Evolutionary conservation across 2,888 invertebrate genomes (phyloP), one percentile per base, ranked within the genome.

Genomic region (Mesoligia furuncula): DNA sequence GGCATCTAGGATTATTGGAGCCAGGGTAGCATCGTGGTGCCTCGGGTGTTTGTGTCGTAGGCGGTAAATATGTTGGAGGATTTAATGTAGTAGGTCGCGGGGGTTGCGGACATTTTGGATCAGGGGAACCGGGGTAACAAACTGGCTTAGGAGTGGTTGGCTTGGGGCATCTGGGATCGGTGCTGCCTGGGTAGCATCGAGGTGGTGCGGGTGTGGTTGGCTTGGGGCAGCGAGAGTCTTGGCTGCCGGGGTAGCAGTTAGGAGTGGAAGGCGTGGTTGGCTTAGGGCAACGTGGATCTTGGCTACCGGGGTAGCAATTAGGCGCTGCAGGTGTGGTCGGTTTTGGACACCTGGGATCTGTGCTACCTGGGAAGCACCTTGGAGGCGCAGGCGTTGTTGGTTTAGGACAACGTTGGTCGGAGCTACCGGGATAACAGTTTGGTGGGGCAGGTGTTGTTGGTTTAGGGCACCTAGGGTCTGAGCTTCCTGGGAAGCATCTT

Each of bases 241-340:
- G 86, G 6, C 89, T 91, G 31, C 95, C 95, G 5, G 95, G 95
- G 88, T 90, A 94, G 76, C 95, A 94, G 59, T 85, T 85, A 7
- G 89, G 90, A 0, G 90, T 87, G 1, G 81, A 86, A 8, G 91
- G 90, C 6, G 89, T 90, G 0, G 93, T 90, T 0, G 84, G 85
- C 20, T 85, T 80, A 0, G 84, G 91, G 4, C 91, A 91, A 0
- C 89, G 36, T 0, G 87, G 75, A 84, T 95, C 94, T 0, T 70
- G 73, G 15, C 81, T 88, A 0, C 93, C 93, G 0, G 17, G 93
- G 91, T 77, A 91, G 8, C 91, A 91, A 0, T n/a, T 78, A 0
- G 87, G 86, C 0, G 84, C 71, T 0, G 88, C 87, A 1, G 75
- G 75, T 3, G 92, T 90, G 3, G 74, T 74, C 0, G 91, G 85